These are phyloP conservation scores for Pristionchus entomophagus DNA, from an alignment of 2,888 invertebrate genomes.

Conservation along the genomic window DNA sequence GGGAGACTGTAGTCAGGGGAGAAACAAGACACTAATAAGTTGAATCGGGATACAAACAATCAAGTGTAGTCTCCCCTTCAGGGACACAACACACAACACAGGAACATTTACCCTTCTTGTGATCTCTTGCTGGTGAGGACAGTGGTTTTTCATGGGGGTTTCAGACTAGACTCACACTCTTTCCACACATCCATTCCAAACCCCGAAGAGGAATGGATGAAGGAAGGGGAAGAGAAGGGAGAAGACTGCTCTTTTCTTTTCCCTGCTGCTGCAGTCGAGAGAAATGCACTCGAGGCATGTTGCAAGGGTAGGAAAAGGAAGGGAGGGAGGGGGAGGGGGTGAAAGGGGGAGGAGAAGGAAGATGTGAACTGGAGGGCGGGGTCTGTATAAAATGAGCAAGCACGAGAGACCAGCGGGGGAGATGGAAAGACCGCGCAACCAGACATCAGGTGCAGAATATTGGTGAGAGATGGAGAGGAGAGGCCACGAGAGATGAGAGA, in stretches of 20 bases:
- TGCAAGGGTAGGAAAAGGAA: not conserved
- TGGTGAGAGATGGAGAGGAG: not conserved
- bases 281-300: not conserved
- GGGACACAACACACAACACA: not conserved
- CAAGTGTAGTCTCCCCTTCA: not conserved
- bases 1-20: too few relatives aligned
- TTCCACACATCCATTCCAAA: not conserved
- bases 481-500: not conserved
- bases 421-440: not conserved
- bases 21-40: not conserved
- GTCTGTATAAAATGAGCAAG: not conserved
- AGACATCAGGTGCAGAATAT: conserved; percentile 10
- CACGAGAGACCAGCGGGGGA: conserved; percentile 31
- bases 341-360: not conserved
- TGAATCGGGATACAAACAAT: not conserved
- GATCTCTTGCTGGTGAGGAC: not conserved
- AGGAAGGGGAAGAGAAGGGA: not conserved
- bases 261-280: conserved; percentile 32
- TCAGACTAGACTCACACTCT: not conserved
- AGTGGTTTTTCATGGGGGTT: too few relatives aligned
- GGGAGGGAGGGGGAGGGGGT: not conserved
- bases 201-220: not conserved
- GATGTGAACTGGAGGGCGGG: conserved; percentile 27
- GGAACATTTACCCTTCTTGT: not conserved
- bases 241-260: conserved; percentile 12